Evolutionary conservation across 2,113 vertebrate species (phyloP).

Genomic region (Meles meles): DNA sequence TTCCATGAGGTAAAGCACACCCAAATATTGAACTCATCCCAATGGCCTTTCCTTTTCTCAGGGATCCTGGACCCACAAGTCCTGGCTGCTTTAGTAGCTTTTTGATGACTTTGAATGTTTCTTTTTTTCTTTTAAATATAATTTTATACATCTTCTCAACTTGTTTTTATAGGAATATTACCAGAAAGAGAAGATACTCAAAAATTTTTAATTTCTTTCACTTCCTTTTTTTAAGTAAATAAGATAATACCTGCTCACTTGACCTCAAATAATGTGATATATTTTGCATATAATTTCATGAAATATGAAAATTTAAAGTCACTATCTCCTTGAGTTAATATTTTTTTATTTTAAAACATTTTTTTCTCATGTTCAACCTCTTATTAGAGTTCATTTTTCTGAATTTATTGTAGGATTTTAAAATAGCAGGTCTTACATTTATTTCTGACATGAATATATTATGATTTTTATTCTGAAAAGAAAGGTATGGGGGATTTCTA

Average conservation of each 20-base stretch:
- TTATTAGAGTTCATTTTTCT: background rate
- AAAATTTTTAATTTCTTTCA: background rate
- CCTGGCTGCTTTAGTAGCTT: background rate
- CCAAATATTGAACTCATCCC: background rate
- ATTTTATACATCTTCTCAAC: background rate
- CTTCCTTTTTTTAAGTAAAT: background rate
- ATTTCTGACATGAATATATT: background rate
- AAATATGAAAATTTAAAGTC: slow-evolving; percentile 6
- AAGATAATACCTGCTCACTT: background rate
- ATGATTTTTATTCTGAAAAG: background rate
- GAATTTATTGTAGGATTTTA: background rate
- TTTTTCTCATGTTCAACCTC: background rate
- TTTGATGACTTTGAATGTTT: background rate
- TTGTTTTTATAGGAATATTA: background rate
- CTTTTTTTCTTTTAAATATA: background rate
- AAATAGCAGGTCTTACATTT: background rate
- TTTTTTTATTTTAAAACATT: background rate
- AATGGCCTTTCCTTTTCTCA: background rate
- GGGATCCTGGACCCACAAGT: background rate
- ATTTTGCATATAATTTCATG: background rate
- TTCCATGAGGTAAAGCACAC: background rate
- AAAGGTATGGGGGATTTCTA: background rate
- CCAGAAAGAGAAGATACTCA: background rate
- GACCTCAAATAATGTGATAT: background rate
- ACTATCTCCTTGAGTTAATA: background rate